Conservation (phyloP, 2,888 invertebrate genomes). For the Tinea pellionella region DNA sequence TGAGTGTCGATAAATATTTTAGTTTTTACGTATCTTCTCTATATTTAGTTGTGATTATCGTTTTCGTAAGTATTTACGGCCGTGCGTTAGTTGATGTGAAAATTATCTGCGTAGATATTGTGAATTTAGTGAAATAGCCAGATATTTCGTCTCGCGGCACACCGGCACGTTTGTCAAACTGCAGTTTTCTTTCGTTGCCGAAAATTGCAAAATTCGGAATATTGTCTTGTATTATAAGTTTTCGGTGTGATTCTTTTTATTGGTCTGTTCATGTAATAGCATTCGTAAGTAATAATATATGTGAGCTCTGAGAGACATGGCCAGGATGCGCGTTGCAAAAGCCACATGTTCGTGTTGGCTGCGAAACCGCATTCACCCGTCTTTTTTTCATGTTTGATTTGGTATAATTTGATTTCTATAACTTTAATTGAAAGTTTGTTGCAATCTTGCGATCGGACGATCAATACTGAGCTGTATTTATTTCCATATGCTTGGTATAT, state of each 20-base stretch:
- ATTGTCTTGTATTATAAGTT: neutral
- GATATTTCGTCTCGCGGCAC: constrained; percentile 30
- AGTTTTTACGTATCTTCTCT: constrained; percentile 61
- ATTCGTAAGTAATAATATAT: neutral
- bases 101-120: constrained; percentile 38
- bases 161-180: constrained; percentile 64
- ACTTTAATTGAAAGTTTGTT: neutral
- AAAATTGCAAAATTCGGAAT: constrained; percentile 26
- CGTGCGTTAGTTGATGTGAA: constrained; percentile 56
- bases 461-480: neutral
- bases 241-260: neutral
- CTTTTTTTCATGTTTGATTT: neutral
- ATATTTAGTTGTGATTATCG: constrained; percentile 48
- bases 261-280: neutral
- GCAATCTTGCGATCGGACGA: neutral
- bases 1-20: constrained; percentile 78
- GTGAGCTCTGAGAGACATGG: neutral
- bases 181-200: constrained; percentile 42
- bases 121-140: constrained; percentile 54
- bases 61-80: constrained; percentile 64
- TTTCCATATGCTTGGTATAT: constrained; percentile 17
- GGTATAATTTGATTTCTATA: neutral
- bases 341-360: constrained; percentile 56
- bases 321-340: constrained; percentile 18
- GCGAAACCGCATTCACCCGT: constrained; percentile 21